phyloP scores from a whole-genome alignment of 2,113 vertebrate genomes.

The Psophia crepitans region DNA sequence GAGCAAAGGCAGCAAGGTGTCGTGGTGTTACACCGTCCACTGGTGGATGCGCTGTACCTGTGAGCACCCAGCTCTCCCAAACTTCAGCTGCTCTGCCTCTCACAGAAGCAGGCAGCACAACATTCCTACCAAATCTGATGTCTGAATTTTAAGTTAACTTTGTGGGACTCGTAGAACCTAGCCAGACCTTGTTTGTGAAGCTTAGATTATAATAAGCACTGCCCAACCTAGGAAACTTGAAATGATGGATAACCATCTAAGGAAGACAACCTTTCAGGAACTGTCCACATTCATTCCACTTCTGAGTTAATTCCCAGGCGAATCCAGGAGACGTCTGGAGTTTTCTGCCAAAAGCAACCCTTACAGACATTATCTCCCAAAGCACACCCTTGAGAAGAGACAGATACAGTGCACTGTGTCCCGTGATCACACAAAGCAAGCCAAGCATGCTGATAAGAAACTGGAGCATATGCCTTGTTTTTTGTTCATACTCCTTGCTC shows the following conservation, averaged over 20 bases:
- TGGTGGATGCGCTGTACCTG: background rate
- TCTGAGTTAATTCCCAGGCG: background rate
- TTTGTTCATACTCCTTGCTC: background rate
- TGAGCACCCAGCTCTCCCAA: background rate
- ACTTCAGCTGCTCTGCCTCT: background rate
- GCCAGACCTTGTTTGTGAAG: background rate
- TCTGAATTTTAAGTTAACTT: background rate
- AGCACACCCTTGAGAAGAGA: background rate
- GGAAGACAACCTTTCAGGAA: background rate
- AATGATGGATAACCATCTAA: background rate
- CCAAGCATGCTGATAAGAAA: background rate
- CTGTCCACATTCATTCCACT: background rate
- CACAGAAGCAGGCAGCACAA: background rate
- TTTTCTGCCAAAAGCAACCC: background rate
- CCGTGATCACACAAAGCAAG: rapidly evolving
- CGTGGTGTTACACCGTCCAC: rapidly evolving
- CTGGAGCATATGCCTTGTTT: background rate
- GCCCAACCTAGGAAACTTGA: background rate
- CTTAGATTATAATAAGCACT: background rate
- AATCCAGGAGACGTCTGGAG: background rate
- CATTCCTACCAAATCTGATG: background rate
- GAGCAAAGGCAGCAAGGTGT: background rate
- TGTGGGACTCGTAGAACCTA: background rate
- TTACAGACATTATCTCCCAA: background rate
- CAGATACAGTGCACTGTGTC: background rate